A percentile compares a stretch with the other conserved stretches of the same genome.
Conservation (phyloP, 2,797 vertebrate species). For the Oreortyx pictus region DNA sequence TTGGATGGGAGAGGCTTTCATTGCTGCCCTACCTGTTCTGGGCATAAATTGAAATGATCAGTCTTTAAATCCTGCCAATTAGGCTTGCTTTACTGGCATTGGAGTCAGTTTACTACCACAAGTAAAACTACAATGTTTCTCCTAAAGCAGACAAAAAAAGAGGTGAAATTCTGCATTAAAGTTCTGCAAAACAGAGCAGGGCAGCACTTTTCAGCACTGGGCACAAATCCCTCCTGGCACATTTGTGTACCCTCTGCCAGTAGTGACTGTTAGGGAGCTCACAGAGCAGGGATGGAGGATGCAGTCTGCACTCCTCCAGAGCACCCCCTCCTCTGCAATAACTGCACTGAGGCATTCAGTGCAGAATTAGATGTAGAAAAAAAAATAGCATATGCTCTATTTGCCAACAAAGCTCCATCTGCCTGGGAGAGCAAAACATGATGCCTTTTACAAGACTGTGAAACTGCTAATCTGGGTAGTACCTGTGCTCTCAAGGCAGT, state of each 20-base stretch:
- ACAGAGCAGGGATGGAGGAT: not conserved
- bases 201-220: not conserved
- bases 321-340: not conserved
- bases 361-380: not conserved
- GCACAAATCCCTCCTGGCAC: rapidly evolving
- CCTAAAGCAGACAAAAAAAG: not conserved
- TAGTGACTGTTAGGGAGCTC: not conserved
- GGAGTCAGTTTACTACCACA: not conserved
- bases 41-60: conserved; percentile 73
- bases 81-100: conserved; percentile 57
- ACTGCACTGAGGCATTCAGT: not conserved
- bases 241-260: not conserved
- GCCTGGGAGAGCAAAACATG: not conserved
- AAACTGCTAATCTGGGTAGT: not conserved
- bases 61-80: conserved; percentile 66
- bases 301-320: not conserved
- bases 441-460: not conserved
- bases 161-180: not conserved
- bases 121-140: not conserved
- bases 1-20: conserved; percentile 55
- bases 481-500: not conserved
- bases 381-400: not conserved
- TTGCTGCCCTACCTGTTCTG: conserved; percentile 71
- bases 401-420: not conserved
- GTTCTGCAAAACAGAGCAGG: not conserved